phyloP scores from a whole-genome alignment of 2,113 vertebrate species.

The Epinephelus fuscoguttatus region DNA sequence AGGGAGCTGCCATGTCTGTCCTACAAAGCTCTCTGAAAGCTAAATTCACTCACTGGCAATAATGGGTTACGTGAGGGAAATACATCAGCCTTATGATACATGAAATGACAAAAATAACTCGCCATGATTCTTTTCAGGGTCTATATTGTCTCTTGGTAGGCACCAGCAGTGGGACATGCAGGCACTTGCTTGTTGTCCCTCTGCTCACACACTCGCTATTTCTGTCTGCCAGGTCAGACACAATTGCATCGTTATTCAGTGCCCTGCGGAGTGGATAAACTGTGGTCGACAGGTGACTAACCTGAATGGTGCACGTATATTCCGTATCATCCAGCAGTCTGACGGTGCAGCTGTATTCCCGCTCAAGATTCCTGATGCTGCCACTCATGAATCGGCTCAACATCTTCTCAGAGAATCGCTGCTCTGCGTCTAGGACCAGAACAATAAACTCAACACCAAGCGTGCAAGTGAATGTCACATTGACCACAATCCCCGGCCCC shows the following conservation, averaged over 20 bases:
- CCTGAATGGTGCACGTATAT: constrained; percentile 97
- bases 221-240: constrained; percentile 53
- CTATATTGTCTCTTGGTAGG: neutral
- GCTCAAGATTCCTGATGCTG: constrained; percentile 96
- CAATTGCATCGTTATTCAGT: constrained; percentile 37
- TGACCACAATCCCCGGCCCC: constrained; percentile 71
- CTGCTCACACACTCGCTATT: constrained; percentile 41
- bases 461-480: constrained; percentile 81
- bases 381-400: constrained; percentile 97
- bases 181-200: constrained; percentile 32
- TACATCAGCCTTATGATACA: neutral
- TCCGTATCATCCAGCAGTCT: constrained; percentile 97
- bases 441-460: constrained; percentile 81
- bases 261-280: constrained; percentile 33
- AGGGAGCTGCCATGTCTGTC: constrained; percentile 19
- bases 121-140: neutral
- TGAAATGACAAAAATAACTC: neutral
- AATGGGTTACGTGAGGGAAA: constrained; percentile 12
- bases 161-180: constrained; percentile 54
- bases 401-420: constrained; percentile 89
- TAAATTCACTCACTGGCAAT: constrained; percentile 28
- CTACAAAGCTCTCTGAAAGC: constrained; percentile 21
- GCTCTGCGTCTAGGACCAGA: constrained; percentile 81
- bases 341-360: constrained; percentile 96
- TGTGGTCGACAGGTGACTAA: constrained; percentile 81